Evolutionary conservation across 2,113 vertebrate genomes (phyloP).

Genomic region (Podiceps cristatus): DNA sequence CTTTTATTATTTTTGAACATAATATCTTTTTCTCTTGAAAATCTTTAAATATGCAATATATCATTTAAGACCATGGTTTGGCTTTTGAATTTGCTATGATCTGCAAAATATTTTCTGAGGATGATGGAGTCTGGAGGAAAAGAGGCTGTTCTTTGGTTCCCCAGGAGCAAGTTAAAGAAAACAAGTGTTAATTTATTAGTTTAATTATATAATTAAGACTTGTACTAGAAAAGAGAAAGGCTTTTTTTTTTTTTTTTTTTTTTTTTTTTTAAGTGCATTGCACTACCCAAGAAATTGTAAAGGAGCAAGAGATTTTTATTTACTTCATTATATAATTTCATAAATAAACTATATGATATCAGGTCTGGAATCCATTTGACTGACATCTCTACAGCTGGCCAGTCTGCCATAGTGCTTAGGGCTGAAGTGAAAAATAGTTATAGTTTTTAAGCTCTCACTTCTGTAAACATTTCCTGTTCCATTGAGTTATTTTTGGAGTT

Average conservation of each 20-base stretch:
- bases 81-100: neutral
- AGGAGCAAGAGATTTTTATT: neutral
- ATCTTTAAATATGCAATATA: neutral
- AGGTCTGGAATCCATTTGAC: neutral
- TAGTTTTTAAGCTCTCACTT: neutral
- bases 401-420: neutral
- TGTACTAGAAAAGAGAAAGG: neutral
- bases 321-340: neutral
- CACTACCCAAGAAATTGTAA: neutral
- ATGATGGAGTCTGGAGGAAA: neutral
- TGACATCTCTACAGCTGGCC: neutral
- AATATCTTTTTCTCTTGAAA: neutral
- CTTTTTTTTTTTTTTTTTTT: neutral
- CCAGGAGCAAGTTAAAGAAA: neutral
- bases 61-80: neutral
- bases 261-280: neutral
- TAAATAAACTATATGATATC: neutral
- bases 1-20: neutral
- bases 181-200: neutral
- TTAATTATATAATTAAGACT: neutral
- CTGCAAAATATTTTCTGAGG: conserved; percentile 26
- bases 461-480: conserved; percentile 12
- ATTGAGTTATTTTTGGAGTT: neutral
- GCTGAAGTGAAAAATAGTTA: neutral
- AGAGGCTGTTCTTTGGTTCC: neutral